Evolutionary conservation across 53 echinoderm and acorn worm species (phyloP).

Genomic region (Holothuria scabra): DNA sequence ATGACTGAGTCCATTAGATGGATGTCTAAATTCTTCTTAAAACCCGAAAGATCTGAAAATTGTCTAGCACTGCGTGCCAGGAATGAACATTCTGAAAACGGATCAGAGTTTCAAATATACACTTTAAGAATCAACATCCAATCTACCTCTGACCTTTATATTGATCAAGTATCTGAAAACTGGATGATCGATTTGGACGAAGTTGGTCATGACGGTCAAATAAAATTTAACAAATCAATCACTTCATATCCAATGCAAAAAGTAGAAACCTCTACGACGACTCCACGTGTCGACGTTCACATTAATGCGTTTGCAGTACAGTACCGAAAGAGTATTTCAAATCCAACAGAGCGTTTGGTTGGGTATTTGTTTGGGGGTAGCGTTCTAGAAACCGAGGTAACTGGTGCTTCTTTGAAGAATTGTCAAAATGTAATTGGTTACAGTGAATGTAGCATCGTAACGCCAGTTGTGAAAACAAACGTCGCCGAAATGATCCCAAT

Average conservation of each 20-base stretch:
- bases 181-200: constrained; percentile 1
- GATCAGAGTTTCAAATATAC: background rate
- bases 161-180: background rate
- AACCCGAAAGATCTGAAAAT: constrained; percentile 1
- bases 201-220: no score
- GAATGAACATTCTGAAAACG: background rate
- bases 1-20: background rate
- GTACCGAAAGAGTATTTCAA: background rate
- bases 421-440: background rate
- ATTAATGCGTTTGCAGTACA: background rate
- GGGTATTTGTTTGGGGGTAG: no score
- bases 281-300: no score
- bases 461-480: background rate
- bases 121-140: background rate
- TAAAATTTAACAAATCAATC: background rate
- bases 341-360: background rate
- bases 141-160: background rate
- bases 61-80: background rate
- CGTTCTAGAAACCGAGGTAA: no score
- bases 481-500: background rate
- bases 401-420: no score
- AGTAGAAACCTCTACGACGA: no score
- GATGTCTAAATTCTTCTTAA: background rate
- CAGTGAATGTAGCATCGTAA: background rate
- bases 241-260: no score